Evolutionary conservation across 2,113 vertebrate species (phyloP).

Genomic region (Bolborhynchus lineola): DNA sequence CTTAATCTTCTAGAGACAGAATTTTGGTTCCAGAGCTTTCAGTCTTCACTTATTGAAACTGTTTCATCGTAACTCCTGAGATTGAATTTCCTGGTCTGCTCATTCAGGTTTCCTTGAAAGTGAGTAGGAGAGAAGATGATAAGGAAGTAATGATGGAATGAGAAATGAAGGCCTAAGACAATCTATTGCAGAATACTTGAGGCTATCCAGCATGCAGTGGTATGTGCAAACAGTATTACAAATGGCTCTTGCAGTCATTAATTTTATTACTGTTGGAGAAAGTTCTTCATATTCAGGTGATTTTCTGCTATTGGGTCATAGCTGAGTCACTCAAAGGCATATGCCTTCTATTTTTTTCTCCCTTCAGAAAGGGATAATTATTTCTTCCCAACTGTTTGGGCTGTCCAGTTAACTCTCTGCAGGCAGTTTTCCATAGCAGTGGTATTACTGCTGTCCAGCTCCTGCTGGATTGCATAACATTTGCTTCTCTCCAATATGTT

Average conservation of each 20-base stretch:
- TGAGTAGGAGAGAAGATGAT: neutral
- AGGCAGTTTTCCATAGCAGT: neutral
- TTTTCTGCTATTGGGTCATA: neutral
- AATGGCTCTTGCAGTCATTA: neutral
- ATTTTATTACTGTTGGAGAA: neutral
- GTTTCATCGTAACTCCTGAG: neutral
- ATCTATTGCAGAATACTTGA: neutral
- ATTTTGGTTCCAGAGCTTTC: neutral
- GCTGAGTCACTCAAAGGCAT: neutral
- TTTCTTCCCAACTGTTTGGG: neutral
- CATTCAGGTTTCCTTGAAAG: neutral
- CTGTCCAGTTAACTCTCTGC: neutral
- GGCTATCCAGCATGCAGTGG: neutral
- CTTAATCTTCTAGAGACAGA: neutral
- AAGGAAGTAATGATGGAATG: neutral
- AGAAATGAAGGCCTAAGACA: neutral
- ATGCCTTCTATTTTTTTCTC: neutral
- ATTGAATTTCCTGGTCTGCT: neutral
- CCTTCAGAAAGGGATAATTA: neutral
- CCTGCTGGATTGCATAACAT: neutral
- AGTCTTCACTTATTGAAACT: neutral
- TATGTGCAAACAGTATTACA: neutral
- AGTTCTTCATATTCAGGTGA: neutral
- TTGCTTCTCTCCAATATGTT: neutral
- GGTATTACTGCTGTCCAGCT: neutral